phyloP scores from a whole-genome alignment of 1,140 invertebrate genomes.

The Maconellicoccus hirsutus region DNA sequence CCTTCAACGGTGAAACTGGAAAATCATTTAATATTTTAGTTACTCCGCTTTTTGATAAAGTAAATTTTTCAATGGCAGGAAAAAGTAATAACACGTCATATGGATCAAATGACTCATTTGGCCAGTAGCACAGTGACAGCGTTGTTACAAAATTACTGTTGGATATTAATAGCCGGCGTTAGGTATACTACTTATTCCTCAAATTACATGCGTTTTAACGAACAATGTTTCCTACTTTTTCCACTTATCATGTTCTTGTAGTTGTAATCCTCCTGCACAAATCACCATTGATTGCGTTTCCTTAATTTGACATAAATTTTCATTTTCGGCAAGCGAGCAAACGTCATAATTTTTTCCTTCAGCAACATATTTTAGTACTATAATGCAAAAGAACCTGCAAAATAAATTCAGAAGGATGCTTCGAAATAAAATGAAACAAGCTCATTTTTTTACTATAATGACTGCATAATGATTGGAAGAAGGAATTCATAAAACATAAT shows the following conservation, averaged over 20 bases:
- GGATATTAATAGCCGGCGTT: neutral
- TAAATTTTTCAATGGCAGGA: slow-evolving; percentile 23
- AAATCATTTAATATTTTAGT: slow-evolving; percentile 12
- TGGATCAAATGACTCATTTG: slow-evolving; percentile 17
- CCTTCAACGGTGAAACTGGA: slow-evolving; percentile 11
- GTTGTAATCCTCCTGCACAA: neutral
- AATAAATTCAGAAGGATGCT: neutral
- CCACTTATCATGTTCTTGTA: neutral
- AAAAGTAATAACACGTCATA: neutral
- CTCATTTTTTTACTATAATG: too few species aligned
- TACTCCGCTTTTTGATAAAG: slow-evolving; percentile 17
- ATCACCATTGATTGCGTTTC: neutral
- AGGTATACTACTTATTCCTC: too few species aligned
- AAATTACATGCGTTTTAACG: too few species aligned
- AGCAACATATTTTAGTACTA: neutral
- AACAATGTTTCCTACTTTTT: neutral
- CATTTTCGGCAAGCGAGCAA: neutral
- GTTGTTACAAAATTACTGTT: slow-evolving; percentile 12
- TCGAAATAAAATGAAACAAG: too few species aligned
- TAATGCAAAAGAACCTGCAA: neutral
- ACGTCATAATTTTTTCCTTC: neutral
- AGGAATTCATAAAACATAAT: too few species aligned
- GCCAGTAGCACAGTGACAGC: slow-evolving; percentile 17
- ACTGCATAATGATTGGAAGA: too few species aligned
- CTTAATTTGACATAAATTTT: neutral